Conservation (phyloP, 2,113 vertebrate species). For the Odontesthes bonariensis region DNA sequence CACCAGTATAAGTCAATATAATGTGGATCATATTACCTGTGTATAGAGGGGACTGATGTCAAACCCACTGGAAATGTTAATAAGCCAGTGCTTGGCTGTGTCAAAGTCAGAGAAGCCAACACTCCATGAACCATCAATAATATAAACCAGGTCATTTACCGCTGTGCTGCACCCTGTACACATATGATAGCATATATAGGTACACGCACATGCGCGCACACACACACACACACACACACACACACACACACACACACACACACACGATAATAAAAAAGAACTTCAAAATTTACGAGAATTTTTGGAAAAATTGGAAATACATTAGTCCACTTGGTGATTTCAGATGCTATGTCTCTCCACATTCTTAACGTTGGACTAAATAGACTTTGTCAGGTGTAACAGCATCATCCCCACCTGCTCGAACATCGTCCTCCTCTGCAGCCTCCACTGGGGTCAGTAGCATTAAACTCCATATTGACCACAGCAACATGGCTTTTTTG, state of each 20-base stretch:
- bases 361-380: background rate
- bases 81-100: constrained; percentile 84
- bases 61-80: constrained; percentile 86
- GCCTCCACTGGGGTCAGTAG: constrained; percentile 56
- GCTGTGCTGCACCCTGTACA: constrained; percentile 85
- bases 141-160: constrained; percentile 85
- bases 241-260: constrained; percentile 14
- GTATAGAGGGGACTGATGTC: constrained; percentile 83
- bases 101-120: constrained; percentile 83
- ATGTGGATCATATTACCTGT: constrained; percentile 57
- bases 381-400: too few species aligned
- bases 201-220: background rate
- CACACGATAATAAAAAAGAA: background rate
- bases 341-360: background rate
- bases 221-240: constrained; percentile 15
- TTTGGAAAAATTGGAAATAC: too few species aligned
- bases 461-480: constrained; percentile 58
- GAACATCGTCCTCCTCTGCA: constrained; percentile 69
- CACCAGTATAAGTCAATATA: background rate
- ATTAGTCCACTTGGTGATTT: too few species aligned
- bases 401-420: constrained; percentile 71
- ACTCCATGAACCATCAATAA: constrained; percentile 87
- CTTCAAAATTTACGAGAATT: too few species aligned
- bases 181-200: background rate
- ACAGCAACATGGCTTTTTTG: constrained; percentile 64